Base-by-base conservation (phyloP, 2,113 vertebrate genomes). In the Diphyllodes magnificus region DNA sequence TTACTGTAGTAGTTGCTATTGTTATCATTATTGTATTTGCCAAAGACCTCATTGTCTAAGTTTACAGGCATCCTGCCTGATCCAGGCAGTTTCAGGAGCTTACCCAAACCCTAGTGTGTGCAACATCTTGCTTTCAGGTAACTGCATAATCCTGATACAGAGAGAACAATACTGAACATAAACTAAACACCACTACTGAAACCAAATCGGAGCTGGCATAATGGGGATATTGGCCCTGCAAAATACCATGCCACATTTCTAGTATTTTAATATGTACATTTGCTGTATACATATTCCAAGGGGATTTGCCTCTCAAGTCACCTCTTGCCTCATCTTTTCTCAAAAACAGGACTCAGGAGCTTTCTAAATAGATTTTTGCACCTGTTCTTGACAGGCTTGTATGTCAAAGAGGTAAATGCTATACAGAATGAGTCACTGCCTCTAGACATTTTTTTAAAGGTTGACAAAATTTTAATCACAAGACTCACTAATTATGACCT, bases 401-500 rank as follows among this genome's bases (percentile, higher is more conserved):
- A 78, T 70, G 40, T 80, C 82, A 91, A 66, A 92, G 60, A 86
- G 49, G 45, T 60, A 93, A 91, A 84, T 65, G 70, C 64, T 82
- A 68, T 47, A 78, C 12, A 90, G n/a, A 72, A 24, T 53, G 39
- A 93, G 60, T 64, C 77, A 84, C 31, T 86, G 80, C 60, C 22
- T 92, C 76, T n/a, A 93, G 69, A 73, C 33, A 35, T 51, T 84
- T 87, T 91, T 85, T 92, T 70, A 84, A 92, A 93, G 72, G 86
- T 54, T 93, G 72, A 88, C 47, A 90, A 93, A 92, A 77, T 84
- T 93, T 76, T 89, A 88, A 91, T 88, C 80, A 89, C 60, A 84
- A 81, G 64, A 47, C 33, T 82, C 77, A 87, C 61, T 96, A 86
- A 95, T 93, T 94, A 89, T 84, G 80, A 95, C 77, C 80, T 91